phyloP scores from a whole-genome alignment of 2,888 invertebrate genomes.

The Lordiphosa fenestrarum region DNA sequence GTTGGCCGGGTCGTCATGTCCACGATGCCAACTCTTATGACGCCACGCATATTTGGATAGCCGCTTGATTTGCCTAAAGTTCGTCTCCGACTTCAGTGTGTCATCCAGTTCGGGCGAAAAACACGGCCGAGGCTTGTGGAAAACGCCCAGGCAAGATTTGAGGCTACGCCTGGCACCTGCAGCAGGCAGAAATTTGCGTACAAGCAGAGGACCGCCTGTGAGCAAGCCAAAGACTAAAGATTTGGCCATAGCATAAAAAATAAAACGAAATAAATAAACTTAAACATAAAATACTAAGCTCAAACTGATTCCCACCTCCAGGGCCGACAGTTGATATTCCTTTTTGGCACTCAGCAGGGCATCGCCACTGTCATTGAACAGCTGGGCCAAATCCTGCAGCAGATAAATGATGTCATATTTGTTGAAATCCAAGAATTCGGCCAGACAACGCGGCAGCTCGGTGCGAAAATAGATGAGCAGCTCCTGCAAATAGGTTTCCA shows the following conservation, averaged over 20 bases:
- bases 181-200: neutral
- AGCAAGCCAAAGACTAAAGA: constrained; percentile 28
- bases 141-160: constrained; percentile 37
- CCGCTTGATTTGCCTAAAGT: constrained; percentile 23
- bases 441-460: constrained; percentile 89
- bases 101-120: constrained; percentile 48
- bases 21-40: constrained; percentile 38
- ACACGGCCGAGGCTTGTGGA: constrained; percentile 27
- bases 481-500: constrained; percentile 90
- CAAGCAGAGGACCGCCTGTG: neutral
- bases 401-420: constrained; percentile 94
- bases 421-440: constrained; percentile 93
- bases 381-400: constrained; percentile 88
- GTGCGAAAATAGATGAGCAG: constrained; percentile 88
- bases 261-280: constrained; percentile 7
- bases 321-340: constrained; percentile 86
- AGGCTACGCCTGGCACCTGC: constrained; percentile 28
- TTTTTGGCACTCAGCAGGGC: constrained; percentile 83
- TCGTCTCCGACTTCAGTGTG: constrained; percentile 42
- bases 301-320: constrained; percentile 84
- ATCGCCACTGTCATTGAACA: constrained; percentile 89
- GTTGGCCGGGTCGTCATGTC: constrained; percentile 18
- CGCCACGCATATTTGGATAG: constrained; percentile 17
- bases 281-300: constrained; percentile 2
- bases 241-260: constrained; percentile 44